These are phyloP conservation scores for Uloborus plumipes DNA, from an alignment of 2,888 invertebrate species.

Conservation along the genomic window DNA sequence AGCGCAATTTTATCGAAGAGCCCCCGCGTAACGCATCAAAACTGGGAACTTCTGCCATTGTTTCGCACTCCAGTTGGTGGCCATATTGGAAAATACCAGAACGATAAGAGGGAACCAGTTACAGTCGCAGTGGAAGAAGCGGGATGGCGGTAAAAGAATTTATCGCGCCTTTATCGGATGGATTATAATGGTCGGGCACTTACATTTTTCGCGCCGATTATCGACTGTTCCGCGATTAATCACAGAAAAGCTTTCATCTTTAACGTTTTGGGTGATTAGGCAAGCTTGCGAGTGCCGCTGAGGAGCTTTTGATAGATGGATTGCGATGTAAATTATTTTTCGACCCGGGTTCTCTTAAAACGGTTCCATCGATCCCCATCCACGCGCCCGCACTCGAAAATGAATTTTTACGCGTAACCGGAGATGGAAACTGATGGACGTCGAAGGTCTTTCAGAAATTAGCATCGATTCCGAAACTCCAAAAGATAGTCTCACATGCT, in stretches of 20 bases:
- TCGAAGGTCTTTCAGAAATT: conserved; percentile 28
- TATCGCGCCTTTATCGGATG: conserved; percentile 62
- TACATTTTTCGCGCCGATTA: conserved; percentile 63
- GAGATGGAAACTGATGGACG: conserved; percentile 25
- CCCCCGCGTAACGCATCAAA: conserved; percentile 18
- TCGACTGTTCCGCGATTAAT: conserved; percentile 61
- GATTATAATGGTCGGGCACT: conserved; percentile 62
- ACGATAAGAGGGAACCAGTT: conserved; percentile 41
- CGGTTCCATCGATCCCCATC: conserved; percentile 45
- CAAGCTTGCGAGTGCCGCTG: conserved; percentile 33
- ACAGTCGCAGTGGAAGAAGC: conserved; percentile 60
- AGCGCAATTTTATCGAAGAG: conserved; percentile 59
- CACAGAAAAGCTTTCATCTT: conserved; percentile 56
- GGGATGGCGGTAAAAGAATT: conserved; percentile 49
- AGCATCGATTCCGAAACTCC: conserved; percentile 23
- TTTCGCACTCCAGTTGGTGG: conserved; percentile 59
- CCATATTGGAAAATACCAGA: conserved; percentile 63
- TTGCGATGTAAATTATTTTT: conserved; percentile 63
- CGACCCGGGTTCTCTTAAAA: conserved; percentile 58
- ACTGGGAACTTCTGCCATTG: conserved; percentile 41
- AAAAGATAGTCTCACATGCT: too few relatives aligned
- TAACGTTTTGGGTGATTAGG: conserved; percentile 60
- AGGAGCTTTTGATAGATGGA: conserved; percentile 57
- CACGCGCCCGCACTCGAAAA: conserved; percentile 34
- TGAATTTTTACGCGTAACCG: conserved; percentile 55